phyloP scores from a whole-genome alignment of 1,140 invertebrate genomes.

The Drosophila pruinosa region DNA sequence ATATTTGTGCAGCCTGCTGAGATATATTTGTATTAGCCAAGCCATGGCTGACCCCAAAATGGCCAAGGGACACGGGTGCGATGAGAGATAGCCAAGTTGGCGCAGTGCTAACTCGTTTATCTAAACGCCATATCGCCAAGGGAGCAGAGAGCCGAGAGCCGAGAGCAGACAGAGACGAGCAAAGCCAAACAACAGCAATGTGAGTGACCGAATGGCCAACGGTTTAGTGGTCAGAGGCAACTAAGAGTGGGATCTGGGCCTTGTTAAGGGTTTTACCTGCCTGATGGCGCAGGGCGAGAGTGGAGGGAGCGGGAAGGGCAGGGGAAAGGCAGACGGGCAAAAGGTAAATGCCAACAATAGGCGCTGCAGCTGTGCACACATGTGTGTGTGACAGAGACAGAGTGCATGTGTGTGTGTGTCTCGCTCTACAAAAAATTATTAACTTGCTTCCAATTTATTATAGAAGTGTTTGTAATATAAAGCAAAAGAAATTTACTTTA shows the following conservation, averaged over 20 bases:
- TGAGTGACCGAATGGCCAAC: conserved; percentile 22
- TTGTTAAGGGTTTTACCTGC: conserved; percentile 6
- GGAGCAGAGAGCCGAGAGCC: not conserved
- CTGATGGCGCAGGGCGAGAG: not conserved
- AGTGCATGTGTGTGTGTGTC: not conserved
- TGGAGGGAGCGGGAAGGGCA: not conserved
- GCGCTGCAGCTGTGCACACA: conserved; percentile 1
- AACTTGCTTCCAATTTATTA: too few relatives aligned
- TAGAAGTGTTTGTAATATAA: not conserved
- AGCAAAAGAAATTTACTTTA: not conserved
- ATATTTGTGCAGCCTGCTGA: conserved; percentile 6
- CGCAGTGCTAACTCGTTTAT: conserved; percentile 28
- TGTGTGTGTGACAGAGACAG: conserved; percentile 3
- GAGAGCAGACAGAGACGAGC: not conserved
- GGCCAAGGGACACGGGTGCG: too few relatives aligned
- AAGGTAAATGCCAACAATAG: conserved; percentile 22
- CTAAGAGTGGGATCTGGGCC: not conserved
- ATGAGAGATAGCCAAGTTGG: conserved; percentile 5
- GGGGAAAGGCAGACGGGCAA: not conserved
- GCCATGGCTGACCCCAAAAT: not conserved
- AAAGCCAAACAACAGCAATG: conserved; percentile 26
- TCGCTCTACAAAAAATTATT: too few relatives aligned
- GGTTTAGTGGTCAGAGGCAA: not conserved
- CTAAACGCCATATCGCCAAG: conserved; percentile 21
- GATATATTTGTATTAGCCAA: not conserved